Evolutionary conservation across 2,888 invertebrate genomes (phyloP).

Genomic region (Gastracanthus pulcherrimus): DNA sequence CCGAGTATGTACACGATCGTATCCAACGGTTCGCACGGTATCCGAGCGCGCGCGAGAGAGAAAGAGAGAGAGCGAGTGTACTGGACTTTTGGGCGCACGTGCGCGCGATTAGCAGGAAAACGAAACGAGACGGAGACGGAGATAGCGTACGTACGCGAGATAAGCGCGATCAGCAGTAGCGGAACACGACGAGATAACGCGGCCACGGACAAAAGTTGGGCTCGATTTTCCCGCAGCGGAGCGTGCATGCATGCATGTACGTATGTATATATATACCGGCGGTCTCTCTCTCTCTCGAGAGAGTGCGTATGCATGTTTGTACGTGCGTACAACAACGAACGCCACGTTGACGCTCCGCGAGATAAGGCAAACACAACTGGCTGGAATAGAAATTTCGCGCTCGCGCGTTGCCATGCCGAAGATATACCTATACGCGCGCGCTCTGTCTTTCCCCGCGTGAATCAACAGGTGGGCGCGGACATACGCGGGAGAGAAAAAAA

Average conservation of each 20-base stretch:
- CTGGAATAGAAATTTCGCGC: background rate
- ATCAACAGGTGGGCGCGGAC: slow-evolving; percentile 47
- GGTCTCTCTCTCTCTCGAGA: too few species aligned
- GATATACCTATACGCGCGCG: slow-evolving; percentile 16
- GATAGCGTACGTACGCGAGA: background rate
- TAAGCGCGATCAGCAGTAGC: background rate
- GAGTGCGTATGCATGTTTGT: too few species aligned
- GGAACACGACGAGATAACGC: background rate
- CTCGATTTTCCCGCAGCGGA: slow-evolving; percentile 13
- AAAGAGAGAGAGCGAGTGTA: background rate
- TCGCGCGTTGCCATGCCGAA: slow-evolving; percentile 36
- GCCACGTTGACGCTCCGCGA: slow-evolving; percentile 44
- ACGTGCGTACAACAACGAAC: too few species aligned
- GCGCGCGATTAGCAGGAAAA: slow-evolving; percentile 29
- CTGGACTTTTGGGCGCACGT: slow-evolving; percentile 40
- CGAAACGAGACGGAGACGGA: background rate
- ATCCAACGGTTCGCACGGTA: background rate
- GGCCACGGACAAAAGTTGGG: background rate
- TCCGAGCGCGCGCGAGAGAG: slow-evolving; percentile 16
- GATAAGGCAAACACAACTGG: slow-evolving; percentile 8
- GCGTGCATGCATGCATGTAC: too few species aligned
- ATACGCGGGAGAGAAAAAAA: background rate
- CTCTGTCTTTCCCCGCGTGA: too few species aligned
- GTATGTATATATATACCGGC: too few species aligned
- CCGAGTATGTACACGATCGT: background rate